A percentile compares a stretch with the other conserved stretches of the same genome.
These are phyloP conservation scores for Platysternon megacephalum DNA, from an alignment of 2,113 vertebrate species.

Conservation along the genomic window DNA sequence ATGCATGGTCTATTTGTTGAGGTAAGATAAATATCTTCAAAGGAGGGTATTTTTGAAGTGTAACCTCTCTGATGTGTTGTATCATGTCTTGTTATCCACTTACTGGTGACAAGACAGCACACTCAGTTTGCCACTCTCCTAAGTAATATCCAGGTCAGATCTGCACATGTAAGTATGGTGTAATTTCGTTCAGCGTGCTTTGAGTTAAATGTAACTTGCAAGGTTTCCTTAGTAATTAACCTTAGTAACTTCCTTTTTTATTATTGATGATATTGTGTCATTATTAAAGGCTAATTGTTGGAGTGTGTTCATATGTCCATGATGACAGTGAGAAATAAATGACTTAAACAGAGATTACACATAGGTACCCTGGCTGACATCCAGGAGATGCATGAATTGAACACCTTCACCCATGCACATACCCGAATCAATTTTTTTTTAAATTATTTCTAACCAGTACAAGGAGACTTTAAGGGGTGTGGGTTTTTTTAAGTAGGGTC, in stretches of 20 bases:
- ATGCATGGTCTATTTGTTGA: background rate
- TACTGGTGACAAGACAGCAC: background rate
- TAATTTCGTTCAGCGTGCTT: conserved; percentile 6
- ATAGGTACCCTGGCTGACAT: background rate
- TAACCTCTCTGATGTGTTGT: background rate
- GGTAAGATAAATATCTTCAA: background rate
- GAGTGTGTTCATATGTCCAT: background rate
- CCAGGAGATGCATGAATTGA: background rate
- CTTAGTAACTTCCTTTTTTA: conserved; percentile 41
- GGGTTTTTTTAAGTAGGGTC: background rate
- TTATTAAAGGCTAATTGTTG: conserved; percentile 51
- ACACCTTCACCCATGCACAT: background rate
- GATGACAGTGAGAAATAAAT: background rate
- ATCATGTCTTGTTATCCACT: background rate
- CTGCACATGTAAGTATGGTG: background rate
- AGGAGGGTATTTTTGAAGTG: background rate
- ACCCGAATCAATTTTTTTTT: background rate
- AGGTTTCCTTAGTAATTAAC: conserved; percentile 29
- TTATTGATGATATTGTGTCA: conserved; percentile 29
- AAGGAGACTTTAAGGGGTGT: background rate
- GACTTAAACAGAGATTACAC: conserved; percentile 15
- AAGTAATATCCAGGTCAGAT: background rate
- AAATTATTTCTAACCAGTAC: background rate
- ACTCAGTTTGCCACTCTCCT: background rate
- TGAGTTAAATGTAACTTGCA: conserved; percentile 15